phyloP scores from a whole-genome alignment of 1,140 invertebrate genomes.

The Hermetia illucens region DNA sequence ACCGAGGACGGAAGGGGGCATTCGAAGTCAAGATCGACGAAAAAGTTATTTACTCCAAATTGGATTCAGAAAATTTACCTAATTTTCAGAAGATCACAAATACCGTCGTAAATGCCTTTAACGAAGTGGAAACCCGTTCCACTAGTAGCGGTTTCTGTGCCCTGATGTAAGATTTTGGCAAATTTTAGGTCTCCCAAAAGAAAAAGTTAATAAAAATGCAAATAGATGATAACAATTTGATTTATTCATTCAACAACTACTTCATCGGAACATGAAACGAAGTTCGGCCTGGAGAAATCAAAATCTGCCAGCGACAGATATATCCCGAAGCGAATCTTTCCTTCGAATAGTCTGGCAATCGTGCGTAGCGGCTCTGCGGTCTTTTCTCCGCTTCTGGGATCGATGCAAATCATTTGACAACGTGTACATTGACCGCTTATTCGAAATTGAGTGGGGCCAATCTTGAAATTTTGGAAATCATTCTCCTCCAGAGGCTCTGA shows the following conservation, averaged over 20 bases:
- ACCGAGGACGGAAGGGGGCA: conserved; percentile 25
- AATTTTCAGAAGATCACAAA: no score
- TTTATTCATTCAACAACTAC: no score
- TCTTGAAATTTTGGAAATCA: conserved; percentile 47
- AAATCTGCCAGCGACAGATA: conserved; percentile 37
- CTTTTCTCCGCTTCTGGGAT: conserved; percentile 67
- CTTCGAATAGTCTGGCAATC: conserved; percentile 53
- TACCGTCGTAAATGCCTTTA: no score
- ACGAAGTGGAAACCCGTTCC: no score
- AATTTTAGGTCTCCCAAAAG: no score
- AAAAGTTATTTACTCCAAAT: conserved; percentile 37
- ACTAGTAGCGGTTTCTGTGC: no score
- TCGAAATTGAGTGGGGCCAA: conserved; percentile 45
- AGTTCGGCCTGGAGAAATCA: no score
- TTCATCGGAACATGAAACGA: no score
- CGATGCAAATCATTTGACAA: conserved; percentile 90
- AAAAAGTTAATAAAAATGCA: no score
- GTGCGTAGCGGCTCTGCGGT: conserved; percentile 74
- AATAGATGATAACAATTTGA: no score
- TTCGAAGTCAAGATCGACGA: conserved; percentile 39
- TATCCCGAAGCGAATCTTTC: conserved; percentile 65
- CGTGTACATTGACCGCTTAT: conserved; percentile 64
- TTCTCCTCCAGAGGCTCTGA: conserved; percentile 58
- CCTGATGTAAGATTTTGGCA: no score
- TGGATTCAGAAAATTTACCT: conserved; percentile 35